Conservation (phyloP, 2,888 invertebrate species). For the Cephus pygmeus region DNA sequence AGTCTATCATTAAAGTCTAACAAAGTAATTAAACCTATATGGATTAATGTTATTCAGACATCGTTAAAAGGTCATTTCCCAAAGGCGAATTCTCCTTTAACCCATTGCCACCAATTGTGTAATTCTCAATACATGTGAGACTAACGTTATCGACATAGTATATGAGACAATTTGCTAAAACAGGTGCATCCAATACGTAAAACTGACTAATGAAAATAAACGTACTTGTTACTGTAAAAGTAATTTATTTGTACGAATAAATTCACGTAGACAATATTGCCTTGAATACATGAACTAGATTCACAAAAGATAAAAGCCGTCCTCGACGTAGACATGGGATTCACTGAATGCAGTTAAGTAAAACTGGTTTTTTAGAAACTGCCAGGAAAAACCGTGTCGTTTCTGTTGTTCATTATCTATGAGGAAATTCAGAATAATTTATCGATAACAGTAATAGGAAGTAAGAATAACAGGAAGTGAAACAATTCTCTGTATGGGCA, state of each 20-base stretch:
- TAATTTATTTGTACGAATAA: background rate
- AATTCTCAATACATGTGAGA: background rate
- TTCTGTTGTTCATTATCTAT: no score
- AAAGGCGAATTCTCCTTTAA: background rate
- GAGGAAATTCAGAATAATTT: no score
- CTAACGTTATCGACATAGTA: background rate
- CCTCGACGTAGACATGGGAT: background rate
- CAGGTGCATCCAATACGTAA: background rate
- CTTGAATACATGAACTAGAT: background rate
- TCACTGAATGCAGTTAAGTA: background rate
- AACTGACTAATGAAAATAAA: background rate
- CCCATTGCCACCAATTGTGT: background rate
- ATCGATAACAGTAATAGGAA: no score
- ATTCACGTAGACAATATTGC: background rate
- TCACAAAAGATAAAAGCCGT: background rate
- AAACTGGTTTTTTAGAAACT: background rate
- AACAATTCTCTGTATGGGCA: no score
- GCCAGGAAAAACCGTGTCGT: no score
- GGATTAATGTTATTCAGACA: background rate
- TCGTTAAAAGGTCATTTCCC: background rate
- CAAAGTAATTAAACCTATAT: background rate
- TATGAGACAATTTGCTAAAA: background rate
- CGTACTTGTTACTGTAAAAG: background rate
- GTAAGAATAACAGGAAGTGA: no score
- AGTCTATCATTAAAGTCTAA: no score